A percentile compares a stretch with the other conserved stretches of the same genome.
These are phyloP conservation scores for Cephus spinipes DNA, from an alignment of 2,888 invertebrate genomes.

Conservation along the genomic window DNA sequence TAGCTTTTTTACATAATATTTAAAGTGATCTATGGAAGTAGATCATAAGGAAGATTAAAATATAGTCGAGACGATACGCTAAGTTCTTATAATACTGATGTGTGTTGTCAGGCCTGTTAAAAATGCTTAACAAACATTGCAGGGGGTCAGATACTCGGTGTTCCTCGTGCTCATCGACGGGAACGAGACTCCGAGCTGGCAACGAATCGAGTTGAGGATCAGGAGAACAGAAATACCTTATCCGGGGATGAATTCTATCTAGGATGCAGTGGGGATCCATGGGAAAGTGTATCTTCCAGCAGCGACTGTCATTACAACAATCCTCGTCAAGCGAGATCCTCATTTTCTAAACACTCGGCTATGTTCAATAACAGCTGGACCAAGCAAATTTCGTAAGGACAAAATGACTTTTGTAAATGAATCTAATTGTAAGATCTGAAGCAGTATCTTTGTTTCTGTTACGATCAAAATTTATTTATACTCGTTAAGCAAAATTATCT, in stretches of 20 bases:
- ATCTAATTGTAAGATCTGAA: not conserved
- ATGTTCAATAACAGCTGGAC: not conserved
- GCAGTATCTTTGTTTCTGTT: not conserved
- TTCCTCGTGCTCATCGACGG: not conserved
- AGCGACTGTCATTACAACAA: not conserved
- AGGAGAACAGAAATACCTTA: not conserved
- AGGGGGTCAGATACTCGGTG: not conserved
- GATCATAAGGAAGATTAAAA: too few species aligned
- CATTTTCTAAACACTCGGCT: not conserved
- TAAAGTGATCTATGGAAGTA: too few species aligned
- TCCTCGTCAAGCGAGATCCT: not conserved
- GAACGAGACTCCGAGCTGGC: not conserved
- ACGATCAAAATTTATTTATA: not conserved
- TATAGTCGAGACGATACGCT: not conserved
- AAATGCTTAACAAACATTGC: not conserved
- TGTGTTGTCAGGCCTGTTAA: not conserved
- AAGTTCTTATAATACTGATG: not conserved
- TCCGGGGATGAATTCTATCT: not conserved
- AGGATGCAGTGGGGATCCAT: not conserved
- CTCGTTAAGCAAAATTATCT: not conserved
- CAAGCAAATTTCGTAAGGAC: not conserved
- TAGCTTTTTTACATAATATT: too few species aligned
- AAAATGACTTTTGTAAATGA: not conserved
- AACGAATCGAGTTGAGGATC: not conserved
- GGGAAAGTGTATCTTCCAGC: not conserved